Conservation (phyloP, 2,797 vertebrate genomes). For the Fistularia tabacaria region DNA sequence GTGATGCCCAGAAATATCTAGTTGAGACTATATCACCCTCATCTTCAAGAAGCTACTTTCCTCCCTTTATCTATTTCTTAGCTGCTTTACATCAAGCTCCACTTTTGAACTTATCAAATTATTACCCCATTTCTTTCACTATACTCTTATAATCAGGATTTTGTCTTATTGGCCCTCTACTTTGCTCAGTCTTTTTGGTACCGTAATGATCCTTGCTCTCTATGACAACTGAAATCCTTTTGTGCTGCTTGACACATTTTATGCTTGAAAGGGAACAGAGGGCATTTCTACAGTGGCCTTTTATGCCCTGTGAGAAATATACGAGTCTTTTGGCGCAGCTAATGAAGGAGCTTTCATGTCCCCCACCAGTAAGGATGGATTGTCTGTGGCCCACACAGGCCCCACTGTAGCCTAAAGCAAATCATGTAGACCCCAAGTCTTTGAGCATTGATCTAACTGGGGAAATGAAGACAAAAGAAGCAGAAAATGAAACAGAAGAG, state of each 20-base stretch:
- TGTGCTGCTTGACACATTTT: conserved; percentile 70
- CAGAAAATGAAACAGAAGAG: conserved; percentile 30
- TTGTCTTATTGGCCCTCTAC: conserved; percentile 33
- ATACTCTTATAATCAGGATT: conserved; percentile 50
- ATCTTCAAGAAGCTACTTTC: conserved; percentile 15
- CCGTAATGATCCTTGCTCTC: conserved; percentile 63
- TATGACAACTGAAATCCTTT: conserved; percentile 67
- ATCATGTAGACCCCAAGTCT: conserved; percentile 43
- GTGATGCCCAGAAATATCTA: conserved; percentile 27
- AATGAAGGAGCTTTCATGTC: conserved; percentile 73
- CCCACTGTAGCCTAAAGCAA: conserved; percentile 46
- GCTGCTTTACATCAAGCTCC: neutral
- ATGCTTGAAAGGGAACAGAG: conserved; percentile 72
- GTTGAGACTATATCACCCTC: neutral
- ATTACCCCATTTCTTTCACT: conserved; percentile 10
- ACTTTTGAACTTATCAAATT: conserved; percentile 19
- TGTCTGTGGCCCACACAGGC: conserved; percentile 59
- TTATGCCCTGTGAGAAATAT: conserved; percentile 74
- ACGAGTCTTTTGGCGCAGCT: conserved; percentile 66
- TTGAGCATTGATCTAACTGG: conserved; percentile 48
- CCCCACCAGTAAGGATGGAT: conserved; percentile 59
- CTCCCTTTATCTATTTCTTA: conserved; percentile 5
- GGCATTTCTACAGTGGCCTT: conserved; percentile 72
- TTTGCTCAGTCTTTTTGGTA: conserved; percentile 43
- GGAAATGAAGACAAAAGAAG: conserved; percentile 15